phyloP scores from a whole-genome alignment of 2,113 vertebrate species.

The Mesembrinibis cayennensis region DNA sequence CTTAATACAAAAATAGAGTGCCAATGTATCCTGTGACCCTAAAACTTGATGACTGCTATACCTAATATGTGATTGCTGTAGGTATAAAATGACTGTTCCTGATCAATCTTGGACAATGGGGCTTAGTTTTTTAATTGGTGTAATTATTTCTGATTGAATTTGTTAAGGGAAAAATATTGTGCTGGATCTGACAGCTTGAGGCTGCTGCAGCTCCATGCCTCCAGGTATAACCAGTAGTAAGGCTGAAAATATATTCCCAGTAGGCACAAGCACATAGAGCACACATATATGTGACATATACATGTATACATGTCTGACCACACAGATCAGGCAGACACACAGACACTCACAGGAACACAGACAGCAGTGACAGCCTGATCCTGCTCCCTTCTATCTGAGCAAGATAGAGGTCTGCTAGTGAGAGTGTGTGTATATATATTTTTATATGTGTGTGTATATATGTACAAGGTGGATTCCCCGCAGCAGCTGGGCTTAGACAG shows the following conservation, averaged over 20 bases:
- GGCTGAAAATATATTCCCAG: background rate
- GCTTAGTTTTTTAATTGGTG: background rate
- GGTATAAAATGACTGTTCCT: background rate
- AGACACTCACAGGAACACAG: background rate
- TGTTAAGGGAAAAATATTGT: background rate
- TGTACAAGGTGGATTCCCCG: background rate
- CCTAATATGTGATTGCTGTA: background rate
- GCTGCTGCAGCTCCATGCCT: background rate
- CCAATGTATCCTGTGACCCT: background rate
- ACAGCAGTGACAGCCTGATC: background rate
- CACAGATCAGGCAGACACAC: background rate
- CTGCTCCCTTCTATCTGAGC: background rate
- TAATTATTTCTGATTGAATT: background rate
- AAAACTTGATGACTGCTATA: rapidly evolving
- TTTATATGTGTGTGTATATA: background rate
- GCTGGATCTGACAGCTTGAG: background rate
- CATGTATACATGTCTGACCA: background rate
- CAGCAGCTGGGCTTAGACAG: background rate
- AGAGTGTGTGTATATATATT: background rate
- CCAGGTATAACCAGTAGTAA: background rate
- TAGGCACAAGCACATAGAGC: background rate
- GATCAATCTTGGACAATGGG: background rate
- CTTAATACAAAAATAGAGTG: background rate
- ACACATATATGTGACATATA: background rate
- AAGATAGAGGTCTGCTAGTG: background rate